Base-by-base conservation (phyloP, 2,113 vertebrate genomes). In the Catagonus wagneri region DNA sequence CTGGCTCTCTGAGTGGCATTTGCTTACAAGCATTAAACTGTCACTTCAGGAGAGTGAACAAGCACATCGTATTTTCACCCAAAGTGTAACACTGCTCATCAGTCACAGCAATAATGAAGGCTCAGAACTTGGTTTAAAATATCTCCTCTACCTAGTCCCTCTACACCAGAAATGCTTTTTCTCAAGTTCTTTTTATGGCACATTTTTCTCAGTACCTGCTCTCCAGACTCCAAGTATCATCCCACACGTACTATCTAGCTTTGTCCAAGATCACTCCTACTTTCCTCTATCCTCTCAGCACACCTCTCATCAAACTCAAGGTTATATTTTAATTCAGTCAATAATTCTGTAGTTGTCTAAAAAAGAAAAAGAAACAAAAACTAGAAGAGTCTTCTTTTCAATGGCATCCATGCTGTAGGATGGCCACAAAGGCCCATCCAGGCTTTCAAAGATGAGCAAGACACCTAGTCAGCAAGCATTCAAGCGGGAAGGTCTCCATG, bases 251-350 rank as follows among this genome's bases (percentile, higher is more conserved):
- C 66, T 4, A 85, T 16, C n/a, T 56, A 85, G 13, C 10, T 69
- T 68, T 58, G 36, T 25, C 78, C 63, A 81, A 78, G 44, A 93
- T 39, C 69, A 84, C 27, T 13, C 19, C 56, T 16, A 83, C 6
- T 6, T 83, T 86, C 39, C 19, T 95, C 89, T 69, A 68, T 44
- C 14, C 17, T 15, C 2, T 88, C 52, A 4, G 32, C 44, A 54
- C 19, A 91, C 85, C 93, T 96, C 68, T 90, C n/a, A 83, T 50
- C 71, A 91, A 95, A 92, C 60, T 72, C 80, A 92, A 69, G 22
- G 15, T 54, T 89, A 68, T 68, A 61, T 83, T 93, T 83, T 25
- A 50, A 44, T 75, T 69, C 27, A 32, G 58, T 90, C 76, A 94
- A 72, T 25, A 92, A 39, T 84, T 92, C 69, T 29, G 54, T 29